These are phyloP conservation scores for Numida meleagris DNA, from an alignment of 2,113 vertebrate species.

Conservation along the genomic window DNA sequence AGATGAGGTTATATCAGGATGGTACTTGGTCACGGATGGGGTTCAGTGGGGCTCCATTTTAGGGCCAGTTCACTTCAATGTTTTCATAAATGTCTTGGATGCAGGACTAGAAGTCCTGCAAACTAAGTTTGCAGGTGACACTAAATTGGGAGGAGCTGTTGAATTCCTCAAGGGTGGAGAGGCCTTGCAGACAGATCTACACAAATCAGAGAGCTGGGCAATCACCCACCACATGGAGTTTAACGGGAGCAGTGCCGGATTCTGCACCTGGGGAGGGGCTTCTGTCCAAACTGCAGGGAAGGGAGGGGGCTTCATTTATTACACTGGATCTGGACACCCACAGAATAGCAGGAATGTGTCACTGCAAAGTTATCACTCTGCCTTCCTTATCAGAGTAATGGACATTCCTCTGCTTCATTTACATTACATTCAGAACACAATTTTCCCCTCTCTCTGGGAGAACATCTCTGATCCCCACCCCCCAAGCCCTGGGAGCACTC, in stretches of 20 bases:
- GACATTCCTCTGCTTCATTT: background rate
- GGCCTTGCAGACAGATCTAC: background rate
- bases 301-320: background rate
- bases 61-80: no score
- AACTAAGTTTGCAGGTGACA: background rate
- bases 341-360: background rate
- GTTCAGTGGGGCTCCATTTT: no score
- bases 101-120: background rate
- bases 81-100: no score
- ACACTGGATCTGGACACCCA: background rate
- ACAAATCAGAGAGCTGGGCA: background rate
- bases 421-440: background rate
- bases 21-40: no score
- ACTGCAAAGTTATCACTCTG: background rate
- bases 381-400: accelerated
- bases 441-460: background rate
- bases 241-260: background rate
- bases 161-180: background rate
- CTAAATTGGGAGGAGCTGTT: background rate
- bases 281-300: background rate
- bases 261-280: no score
- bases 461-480: background rate
- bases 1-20: no score
- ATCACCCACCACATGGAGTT: background rate
- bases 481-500: background rate